A percentile compares a stretch with the other conserved stretches of the same genome.
Conservation (phyloP, 2,888 invertebrate genomes). For the Drosophila incognita region DNA sequence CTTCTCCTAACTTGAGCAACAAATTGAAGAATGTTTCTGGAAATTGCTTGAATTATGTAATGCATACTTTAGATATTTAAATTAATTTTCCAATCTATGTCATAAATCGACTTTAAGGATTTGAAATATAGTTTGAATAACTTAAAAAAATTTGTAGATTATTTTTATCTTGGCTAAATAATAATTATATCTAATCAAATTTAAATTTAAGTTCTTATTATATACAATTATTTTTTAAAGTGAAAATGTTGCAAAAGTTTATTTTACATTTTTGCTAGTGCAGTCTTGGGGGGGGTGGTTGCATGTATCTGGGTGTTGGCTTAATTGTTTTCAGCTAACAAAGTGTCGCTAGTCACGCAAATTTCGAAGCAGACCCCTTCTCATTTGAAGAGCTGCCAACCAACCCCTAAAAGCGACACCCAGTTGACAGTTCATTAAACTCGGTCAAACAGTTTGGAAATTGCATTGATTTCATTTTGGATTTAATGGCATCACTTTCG, state of each 20-base stretch:
- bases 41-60: background rate
- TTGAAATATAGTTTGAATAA: background rate
- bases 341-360: conserved; percentile 77
- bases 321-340: conserved; percentile 63
- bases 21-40: background rate
- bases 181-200: background rate
- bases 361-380: conserved; percentile 26
- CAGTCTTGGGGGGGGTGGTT: conserved; percentile 6
- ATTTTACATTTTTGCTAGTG: background rate
- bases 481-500: conserved; percentile 35
- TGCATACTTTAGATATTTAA: background rate
- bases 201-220: background rate
- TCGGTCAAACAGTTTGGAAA: conserved; percentile 34
- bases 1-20: background rate
- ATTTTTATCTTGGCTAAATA: background rate
- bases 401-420: conserved; percentile 23
- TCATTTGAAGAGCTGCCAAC: conserved; percentile 20
- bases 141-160: background rate
- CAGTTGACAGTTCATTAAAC: conserved; percentile 59
- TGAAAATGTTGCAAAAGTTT: background rate
- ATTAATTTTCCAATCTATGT: background rate
- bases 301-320: conserved; percentile 55
- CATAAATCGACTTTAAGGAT: background rate
- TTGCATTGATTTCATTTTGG: conserved; percentile 57
- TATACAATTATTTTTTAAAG: background rate